phyloP scores from a whole-genome alignment of 1,140 invertebrate species.

The Calliphora vicina region DNA sequence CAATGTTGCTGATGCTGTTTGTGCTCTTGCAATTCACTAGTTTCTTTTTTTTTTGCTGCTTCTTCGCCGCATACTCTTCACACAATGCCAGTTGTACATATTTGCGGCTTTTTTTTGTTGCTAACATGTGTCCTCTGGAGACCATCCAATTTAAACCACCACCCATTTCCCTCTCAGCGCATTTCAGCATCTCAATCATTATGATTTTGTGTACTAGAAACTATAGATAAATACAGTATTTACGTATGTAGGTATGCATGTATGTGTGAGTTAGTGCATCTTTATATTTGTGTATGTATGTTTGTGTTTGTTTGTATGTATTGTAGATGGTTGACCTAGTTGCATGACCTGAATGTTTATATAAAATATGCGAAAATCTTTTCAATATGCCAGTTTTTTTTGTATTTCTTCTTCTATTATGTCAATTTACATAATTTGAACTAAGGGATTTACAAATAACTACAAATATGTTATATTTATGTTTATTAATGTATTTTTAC shows the following conservation, averaged over 20 bases:
- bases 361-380: conserved; percentile 32
- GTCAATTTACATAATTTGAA: conserved; percentile 33
- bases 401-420: conserved; percentile 12
- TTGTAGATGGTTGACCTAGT: conserved; percentile 21
- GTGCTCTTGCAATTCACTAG: background rate
- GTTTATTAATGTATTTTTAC: background rate
- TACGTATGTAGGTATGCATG: too few species aligned
- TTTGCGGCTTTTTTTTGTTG: background rate
- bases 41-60: background rate
- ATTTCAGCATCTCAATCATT: background rate
- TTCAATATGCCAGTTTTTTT: conserved; percentile 21
- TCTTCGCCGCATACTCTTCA: background rate
- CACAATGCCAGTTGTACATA: background rate
- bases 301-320: background rate
- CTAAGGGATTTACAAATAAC: conserved; percentile 32
- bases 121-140: background rate
- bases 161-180: background rate
- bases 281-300: background rate
- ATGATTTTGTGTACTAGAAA: background rate
- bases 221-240: conserved; percentile 1
- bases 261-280: background rate
- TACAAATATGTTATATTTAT: background rate
- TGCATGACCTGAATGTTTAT: conserved; percentile 26
- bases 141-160: background rate
- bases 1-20: background rate